Evolutionary conservation across 1,140 invertebrate species (phyloP).

Genomic region (Drosophila aff.): DNA sequence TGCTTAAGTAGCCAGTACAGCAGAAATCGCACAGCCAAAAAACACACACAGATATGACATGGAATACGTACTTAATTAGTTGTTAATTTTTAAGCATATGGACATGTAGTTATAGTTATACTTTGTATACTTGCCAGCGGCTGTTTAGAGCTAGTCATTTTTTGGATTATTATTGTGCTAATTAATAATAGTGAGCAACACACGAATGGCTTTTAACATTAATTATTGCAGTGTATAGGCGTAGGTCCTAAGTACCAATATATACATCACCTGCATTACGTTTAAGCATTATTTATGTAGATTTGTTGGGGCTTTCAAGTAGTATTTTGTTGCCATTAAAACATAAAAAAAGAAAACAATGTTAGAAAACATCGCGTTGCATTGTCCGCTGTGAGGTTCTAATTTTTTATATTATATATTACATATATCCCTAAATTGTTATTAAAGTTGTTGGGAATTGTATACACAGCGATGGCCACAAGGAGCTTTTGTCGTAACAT

Average conservation of each 20-base stretch:
- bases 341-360: background rate
- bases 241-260: slow-evolving; percentile 37
- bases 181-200: slow-evolving; percentile 51
- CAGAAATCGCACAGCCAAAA: slow-evolving; percentile 20
- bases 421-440: slow-evolving; percentile 67
- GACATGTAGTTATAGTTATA: slow-evolving; percentile 12
- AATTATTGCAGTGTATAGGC: slow-evolving; percentile 35
- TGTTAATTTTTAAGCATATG: slow-evolving; percentile 51
- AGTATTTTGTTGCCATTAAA: slow-evolving; percentile 39
- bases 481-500: slow-evolving; percentile 8
- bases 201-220: slow-evolving; percentile 65
- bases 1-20: slow-evolving; percentile 57
- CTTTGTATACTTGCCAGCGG: slow-evolving; percentile 42
- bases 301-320: slow-evolving; percentile 43
- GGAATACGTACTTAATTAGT: slow-evolving; percentile 63
- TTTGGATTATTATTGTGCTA: slow-evolving; percentile 47
- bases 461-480: slow-evolving; percentile 26
- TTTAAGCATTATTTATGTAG: slow-evolving; percentile 16
- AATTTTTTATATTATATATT: slow-evolving; percentile 36
- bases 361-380: slow-evolving; percentile 37
- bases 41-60: slow-evolving; percentile 17
- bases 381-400: slow-evolving; percentile 52
- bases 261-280: slow-evolving; percentile 38
- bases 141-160: slow-evolving; percentile 77
- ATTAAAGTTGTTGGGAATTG: slow-evolving; percentile 65